phyloP scores from a whole-genome alignment of 1,140 invertebrate genomes.

The Panagrolaimus sp. region DNA sequence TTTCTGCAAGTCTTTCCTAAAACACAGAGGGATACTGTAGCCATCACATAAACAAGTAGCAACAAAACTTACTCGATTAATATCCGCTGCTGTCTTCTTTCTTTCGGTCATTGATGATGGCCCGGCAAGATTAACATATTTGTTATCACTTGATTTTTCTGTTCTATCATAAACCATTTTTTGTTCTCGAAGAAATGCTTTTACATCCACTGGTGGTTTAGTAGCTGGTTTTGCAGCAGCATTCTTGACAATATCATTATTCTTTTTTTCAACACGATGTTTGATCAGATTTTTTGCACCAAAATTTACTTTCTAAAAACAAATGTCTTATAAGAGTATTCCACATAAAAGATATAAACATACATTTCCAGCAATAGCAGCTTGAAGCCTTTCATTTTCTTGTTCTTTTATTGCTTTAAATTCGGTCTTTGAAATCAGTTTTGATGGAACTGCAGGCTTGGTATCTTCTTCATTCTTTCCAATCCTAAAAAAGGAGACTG shows the following conservation, averaged over 20 bases:
- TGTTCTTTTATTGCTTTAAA: background rate
- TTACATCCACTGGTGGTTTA: background rate
- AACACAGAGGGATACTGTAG: background rate
- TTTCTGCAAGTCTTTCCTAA: background rate
- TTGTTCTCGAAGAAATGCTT: slow-evolving; percentile 3
- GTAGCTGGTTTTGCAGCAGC: background rate
- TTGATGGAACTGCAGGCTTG: background rate
- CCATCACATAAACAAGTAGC: background rate
- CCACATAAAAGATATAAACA: background rate
- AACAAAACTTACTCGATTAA: background rate
- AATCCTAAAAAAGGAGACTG: too few species aligned
- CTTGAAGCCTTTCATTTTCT: background rate
- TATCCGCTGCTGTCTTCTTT: background rate
- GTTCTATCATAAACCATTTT: background rate
- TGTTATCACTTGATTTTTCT: background rate
- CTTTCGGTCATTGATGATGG: background rate
- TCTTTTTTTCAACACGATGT: background rate
- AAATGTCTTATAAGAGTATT: background rate
- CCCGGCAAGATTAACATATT: background rate
- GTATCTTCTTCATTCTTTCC: too few species aligned
- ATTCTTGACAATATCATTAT: background rate
- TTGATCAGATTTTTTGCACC: background rate
- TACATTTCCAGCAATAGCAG: background rate
- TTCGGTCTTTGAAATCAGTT: background rate
- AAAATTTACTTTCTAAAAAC: background rate